Conservation (phyloP, 2,113 vertebrate genomes). For the Myxocyprinus asiaticus region DNA sequence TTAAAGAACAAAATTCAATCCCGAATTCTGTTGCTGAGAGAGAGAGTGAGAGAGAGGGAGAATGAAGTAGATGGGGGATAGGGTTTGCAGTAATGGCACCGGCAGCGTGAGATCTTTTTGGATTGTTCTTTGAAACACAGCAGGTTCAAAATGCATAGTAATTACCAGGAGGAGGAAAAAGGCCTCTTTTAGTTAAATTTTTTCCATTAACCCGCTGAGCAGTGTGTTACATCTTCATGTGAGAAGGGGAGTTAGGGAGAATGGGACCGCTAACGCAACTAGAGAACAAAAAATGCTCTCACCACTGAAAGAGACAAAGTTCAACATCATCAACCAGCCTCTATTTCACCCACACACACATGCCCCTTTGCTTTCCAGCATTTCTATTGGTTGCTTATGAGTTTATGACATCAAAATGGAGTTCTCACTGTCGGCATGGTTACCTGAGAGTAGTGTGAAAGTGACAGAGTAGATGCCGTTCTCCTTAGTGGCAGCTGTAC, state of each 20-base stretch:
- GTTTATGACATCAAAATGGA: background rate
- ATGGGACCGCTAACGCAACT: background rate
- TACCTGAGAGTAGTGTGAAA: constrained; percentile 94
- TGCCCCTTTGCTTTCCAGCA: background rate
- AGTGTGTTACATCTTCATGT: constrained; percentile 25
- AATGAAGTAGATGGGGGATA: background rate
- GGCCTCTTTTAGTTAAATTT: constrained; percentile 44
- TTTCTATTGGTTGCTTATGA: background rate
- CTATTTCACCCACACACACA: constrained; percentile 6
- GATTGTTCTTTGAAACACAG: constrained; percentile 48
- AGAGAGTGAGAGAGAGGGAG: background rate
- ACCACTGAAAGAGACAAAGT: constrained; percentile 26
- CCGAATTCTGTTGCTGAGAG: constrained; percentile 15
- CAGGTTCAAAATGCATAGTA: constrained; percentile 39
- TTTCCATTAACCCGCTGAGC: constrained; percentile 33
- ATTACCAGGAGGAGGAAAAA: constrained; percentile 40
- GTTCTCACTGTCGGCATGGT: constrained; percentile 30
- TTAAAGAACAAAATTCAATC: constrained; percentile 17
- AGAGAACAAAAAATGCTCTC: constrained; percentile 27
- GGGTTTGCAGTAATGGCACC: constrained; percentile 21
- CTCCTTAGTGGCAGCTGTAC: constrained; percentile 86
- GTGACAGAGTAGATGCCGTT: constrained; percentile 96
- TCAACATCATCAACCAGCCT: constrained; percentile 39
- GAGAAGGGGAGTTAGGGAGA: background rate
- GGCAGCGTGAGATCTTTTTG: constrained; percentile 17